phyloP scores from a whole-genome alignment of 2,797 vertebrate genomes.

The Spinus pinus region DNA sequence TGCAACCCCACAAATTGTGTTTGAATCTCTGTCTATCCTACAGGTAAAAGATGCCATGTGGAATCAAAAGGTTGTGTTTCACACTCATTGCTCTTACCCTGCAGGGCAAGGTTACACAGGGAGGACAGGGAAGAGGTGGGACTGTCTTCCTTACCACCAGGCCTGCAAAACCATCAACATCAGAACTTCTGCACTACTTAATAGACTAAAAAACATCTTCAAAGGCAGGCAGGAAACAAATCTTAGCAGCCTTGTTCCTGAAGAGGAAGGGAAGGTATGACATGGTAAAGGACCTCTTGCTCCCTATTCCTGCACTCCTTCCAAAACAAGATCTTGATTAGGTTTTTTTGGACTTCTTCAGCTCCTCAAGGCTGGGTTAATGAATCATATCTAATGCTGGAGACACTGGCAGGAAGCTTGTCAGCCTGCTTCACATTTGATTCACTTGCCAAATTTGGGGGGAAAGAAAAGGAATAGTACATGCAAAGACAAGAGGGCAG shows the following conservation, averaged over 20 bases:
- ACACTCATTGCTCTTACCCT: not conserved
- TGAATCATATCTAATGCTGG: not conserved
- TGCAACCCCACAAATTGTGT: not conserved
- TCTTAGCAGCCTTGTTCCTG: not conserved
- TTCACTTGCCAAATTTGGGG: not conserved
- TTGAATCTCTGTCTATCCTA: not conserved
- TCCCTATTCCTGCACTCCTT: not conserved
- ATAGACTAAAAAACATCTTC: not conserved
- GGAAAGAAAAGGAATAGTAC: not conserved
- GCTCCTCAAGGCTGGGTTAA: not conserved
- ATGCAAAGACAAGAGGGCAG: not conserved
- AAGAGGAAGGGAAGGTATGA: not conserved
- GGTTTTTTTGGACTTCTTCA: not conserved
- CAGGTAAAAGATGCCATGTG: not conserved
- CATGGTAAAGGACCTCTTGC: not conserved
- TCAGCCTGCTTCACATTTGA: not conserved
- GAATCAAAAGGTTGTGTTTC: not conserved
- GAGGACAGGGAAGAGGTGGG: not conserved
- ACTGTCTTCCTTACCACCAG: not conserved
- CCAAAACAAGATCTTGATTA: not conserved
- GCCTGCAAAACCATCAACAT: not conserved
- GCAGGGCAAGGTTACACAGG: not conserved
- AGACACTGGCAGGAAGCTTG: not conserved
- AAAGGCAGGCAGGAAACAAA: slow-evolving; percentile 6
- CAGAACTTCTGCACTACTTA: not conserved